Evolutionary conservation across 2,888 invertebrate genomes (phyloP).

Genomic region (Pterobdella sp.): DNA sequence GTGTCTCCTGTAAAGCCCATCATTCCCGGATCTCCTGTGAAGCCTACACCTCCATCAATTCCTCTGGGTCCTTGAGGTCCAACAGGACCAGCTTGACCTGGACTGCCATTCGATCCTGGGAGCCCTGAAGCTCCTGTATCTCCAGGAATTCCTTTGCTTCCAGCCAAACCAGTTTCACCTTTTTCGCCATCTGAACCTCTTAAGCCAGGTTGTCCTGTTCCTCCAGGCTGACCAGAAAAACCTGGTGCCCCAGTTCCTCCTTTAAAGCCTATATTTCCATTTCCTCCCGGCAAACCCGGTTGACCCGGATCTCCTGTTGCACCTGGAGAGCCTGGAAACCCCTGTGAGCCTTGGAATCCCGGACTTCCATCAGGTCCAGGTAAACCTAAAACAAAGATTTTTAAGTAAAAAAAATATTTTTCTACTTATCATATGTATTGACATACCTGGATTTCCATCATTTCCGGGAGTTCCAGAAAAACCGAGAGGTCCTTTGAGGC

Average conservation of each 20-base stretch:
- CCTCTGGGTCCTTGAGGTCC: constrained; percentile 19
- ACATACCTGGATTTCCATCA: background rate
- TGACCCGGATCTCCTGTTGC: background rate
- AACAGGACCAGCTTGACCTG: constrained; percentile 11
- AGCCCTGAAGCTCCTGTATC: constrained; percentile 10
- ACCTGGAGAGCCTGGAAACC: background rate
- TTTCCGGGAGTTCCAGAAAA: background rate
- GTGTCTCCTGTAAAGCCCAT: constrained; percentile 16
- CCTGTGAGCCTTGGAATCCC: constrained; percentile 23
- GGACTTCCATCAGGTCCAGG: constrained; percentile 18
- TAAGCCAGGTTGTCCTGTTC: background rate
- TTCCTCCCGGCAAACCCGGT: background rate
- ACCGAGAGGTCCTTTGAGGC: constrained; percentile 11
- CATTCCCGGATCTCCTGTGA: constrained; percentile 15
- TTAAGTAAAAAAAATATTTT: too few relatives aligned
- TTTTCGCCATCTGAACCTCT: background rate
- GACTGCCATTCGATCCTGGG: background rate
- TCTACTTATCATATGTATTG: constrained; percentile 4
- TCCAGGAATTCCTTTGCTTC: constrained; percentile 12
- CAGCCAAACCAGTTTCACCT: background rate
- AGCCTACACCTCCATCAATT: constrained; percentile 17
- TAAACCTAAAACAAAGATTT: too few relatives aligned
- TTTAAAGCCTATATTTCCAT: constrained; percentile 3
- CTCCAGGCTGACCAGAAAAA: background rate
- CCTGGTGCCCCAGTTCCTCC: constrained; percentile 6